phyloP scores from a whole-genome alignment of 53 echinoderm and acorn worm species.

The Antedon mediterranea region DNA sequence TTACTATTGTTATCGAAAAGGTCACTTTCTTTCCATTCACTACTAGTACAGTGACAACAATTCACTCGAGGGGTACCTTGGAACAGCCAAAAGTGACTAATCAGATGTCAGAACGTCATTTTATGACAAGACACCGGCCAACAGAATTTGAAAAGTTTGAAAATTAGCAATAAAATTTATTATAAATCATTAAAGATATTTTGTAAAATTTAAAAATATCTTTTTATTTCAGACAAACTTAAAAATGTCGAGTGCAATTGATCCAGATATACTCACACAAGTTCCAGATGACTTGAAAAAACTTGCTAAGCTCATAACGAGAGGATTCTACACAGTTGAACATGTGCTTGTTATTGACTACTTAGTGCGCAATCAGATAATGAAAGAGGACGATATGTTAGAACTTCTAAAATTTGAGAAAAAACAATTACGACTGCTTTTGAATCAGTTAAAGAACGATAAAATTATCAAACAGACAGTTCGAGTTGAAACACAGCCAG shows the following conservation, averaged over 20 bases:
- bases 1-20: no score
- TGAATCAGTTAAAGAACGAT: constrained; percentile 81
- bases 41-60: no score
- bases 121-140: no score
- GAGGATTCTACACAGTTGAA: constrained; percentile 82
- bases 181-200: no score
- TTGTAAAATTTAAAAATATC: background rate
- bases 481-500: constrained; percentile 89
- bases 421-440: constrained; percentile 66
- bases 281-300: constrained; percentile 79
- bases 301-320: constrained; percentile 68
- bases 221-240: background rate
- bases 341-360: constrained; percentile 84
- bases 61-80: no score
- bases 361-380: constrained; percentile 57
- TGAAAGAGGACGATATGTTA: constrained; percentile 80
- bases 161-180: no score
- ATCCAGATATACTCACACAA: constrained; percentile 53
- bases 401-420: constrained; percentile 90
- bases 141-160: no score
- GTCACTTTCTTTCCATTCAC: no score
- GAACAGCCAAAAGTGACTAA: no score
- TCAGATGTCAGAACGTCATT: no score
- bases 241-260: constrained; percentile 15
- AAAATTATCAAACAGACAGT: constrained; percentile 76